phyloP scores from a whole-genome alignment of 2,888 invertebrate species.

The Odontothrips loti region DNA sequence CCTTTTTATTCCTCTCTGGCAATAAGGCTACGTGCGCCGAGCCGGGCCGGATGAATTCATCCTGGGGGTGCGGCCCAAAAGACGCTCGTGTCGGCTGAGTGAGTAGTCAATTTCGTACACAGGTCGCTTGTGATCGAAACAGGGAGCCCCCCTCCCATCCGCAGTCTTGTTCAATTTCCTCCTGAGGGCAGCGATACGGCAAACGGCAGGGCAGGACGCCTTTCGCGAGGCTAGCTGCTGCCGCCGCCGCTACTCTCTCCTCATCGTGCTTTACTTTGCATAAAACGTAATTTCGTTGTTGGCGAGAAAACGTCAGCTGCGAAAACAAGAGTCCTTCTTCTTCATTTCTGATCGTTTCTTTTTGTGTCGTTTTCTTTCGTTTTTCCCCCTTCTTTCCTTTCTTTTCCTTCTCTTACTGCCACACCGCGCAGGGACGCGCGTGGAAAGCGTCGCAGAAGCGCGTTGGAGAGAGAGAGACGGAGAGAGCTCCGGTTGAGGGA shows the following conservation, averaged over 20 bases:
- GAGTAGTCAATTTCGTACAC: too few relatives aligned
- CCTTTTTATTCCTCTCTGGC: not conserved
- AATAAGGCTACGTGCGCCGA: not conserved
- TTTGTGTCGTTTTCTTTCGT: not conserved
- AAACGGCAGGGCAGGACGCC: not conserved
- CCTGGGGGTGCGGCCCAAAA: not conserved
- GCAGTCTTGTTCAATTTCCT: conserved; percentile 3
- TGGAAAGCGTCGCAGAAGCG: not conserved
- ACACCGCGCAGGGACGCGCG: not conserved
- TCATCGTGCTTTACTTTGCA: conserved; percentile 17
- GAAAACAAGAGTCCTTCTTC: conserved; percentile 26
- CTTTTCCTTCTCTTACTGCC: too few relatives aligned
- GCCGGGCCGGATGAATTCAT: not conserved
- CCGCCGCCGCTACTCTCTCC: not conserved
- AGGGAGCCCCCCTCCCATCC: not conserved
- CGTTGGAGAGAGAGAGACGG: not conserved
- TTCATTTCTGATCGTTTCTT: conserved; percentile 26
- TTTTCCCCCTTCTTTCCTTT: not conserved
- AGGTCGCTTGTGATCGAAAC: not conserved
- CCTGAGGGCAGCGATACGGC: not conserved
- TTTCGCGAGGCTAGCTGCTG: too few relatives aligned
- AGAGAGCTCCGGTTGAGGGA: not conserved
- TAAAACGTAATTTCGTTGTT: conserved; percentile 27
- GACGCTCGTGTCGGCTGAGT: not conserved
- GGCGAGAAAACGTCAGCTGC: conserved; percentile 25